These are phyloP conservation scores for Lethocerus indicus DNA, from an alignment of 1,140 invertebrate species.

Conservation along the genomic window DNA sequence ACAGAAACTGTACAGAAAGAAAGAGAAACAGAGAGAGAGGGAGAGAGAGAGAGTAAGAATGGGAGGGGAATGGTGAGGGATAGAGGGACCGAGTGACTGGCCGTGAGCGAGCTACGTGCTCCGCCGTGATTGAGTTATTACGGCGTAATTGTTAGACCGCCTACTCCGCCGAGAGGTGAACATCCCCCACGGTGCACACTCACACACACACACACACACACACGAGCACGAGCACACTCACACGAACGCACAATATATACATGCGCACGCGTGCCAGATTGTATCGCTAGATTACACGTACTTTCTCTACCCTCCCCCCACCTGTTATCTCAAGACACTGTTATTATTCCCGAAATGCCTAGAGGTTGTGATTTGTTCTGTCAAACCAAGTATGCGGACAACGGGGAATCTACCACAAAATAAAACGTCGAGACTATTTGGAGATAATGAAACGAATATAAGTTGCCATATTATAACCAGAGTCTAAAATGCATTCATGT, in stretches of 20 bases:
- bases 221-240: neutral
- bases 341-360: too few species aligned
- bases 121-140: conserved; percentile 13
- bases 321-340: neutral
- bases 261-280: neutral
- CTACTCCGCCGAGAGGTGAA: neutral
- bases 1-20: neutral
- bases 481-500: too few species aligned
- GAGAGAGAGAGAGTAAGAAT: neutral
- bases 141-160: conserved; percentile 7
- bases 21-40: conserved; percentile 12
- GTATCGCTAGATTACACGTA: neutral
- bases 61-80: neutral
- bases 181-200: neutral
- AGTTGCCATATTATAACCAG: too few species aligned
- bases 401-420: too few species aligned
- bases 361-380: too few species aligned
- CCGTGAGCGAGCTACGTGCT: neutral
- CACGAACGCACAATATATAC: neutral
- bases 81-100: conserved; percentile 7
- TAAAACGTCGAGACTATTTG: too few species aligned
- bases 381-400: too few species aligned
- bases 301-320: neutral
- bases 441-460: too few species aligned
- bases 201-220: neutral